Evolutionary conservation across 1,140 invertebrate genomes (phyloP), one percentile per base, ranked within the genome.

Genomic region (Idris sp.): DNA sequence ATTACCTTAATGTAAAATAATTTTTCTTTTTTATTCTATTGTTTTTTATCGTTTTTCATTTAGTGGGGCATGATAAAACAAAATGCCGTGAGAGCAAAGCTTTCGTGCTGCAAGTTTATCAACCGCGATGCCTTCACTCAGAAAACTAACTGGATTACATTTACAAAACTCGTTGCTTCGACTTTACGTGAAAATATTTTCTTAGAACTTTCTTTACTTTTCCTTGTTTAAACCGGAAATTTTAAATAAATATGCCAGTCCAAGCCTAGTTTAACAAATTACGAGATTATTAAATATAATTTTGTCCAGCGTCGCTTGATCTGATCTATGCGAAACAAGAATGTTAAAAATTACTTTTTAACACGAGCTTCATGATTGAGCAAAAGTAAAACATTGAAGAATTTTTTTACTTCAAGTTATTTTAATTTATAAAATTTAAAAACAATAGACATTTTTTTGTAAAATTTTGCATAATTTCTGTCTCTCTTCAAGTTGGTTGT

Each of bases 101-200:
- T 78, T 78, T 74, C 77, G 77, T 79, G 77, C 64, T 15, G 9
- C 13, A 31, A 46, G 74, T 79, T 77, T 79, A 79, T 79, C 77
- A 75, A 74, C 69, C 54, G 56, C 64, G 71, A 56, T 54, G 62
- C 68, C 65, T 76, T 77, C 72, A 74, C 74, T 74, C 71, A 73
- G 75, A 48, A 67, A 73, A 49, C 71, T 74, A 73, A 75, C 75
- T 77, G 78, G 78, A 79, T 79, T 79, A 77, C 72, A 79, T 76
- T 79, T 71, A 77, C 61, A 69, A 76, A 76, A 41, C 56, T 44
- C 41, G 51, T 41, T 56, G 18, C 40, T 13, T 35, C 51, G n/a
- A 18, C 33, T 46, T 54, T 6, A 9, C 13, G 13, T 53, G 6
- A 22, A 22, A 22, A 67, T 56, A 58, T 43, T 31, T 44, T 43